Percentiles rank a stretch among this genome's conserved stretches.
These are phyloP conservation scores for Pomacea canaliculata DNA, from an alignment of 2,888 invertebrate genomes.

Conservation along the genomic window DNA sequence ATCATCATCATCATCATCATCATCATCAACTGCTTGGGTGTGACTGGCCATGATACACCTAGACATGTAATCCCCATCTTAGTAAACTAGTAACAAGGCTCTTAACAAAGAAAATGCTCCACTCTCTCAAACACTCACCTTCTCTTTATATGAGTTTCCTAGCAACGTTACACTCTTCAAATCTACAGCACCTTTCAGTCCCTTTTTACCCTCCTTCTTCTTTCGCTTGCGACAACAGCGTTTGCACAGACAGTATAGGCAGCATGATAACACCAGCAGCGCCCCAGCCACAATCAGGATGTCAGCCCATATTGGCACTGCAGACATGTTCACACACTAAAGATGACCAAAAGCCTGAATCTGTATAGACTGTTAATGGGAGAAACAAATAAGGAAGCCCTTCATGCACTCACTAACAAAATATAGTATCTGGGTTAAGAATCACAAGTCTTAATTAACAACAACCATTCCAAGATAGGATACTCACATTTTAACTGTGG, in stretches of 20 bases:
- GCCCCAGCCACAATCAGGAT: slow-evolving; percentile 64
- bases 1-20: no score
- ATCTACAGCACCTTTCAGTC: slow-evolving; percentile 78
- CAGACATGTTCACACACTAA: background rate
- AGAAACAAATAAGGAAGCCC: no score
- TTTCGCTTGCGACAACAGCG: slow-evolving; percentile 66
- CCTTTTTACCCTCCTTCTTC: slow-evolving; percentile 78
- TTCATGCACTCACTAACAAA: no score
- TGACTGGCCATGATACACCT: no score
- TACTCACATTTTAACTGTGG: no score
- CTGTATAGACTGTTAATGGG: background rate
- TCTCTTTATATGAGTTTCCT: slow-evolving; percentile 97
- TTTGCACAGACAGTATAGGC: slow-evolving; percentile 66
- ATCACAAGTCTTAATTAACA: no score
- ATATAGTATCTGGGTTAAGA: no score
- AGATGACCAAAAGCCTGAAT: background rate
- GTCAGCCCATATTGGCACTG: slow-evolving; percentile 68
- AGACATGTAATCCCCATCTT: no score
- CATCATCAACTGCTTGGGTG: no score
- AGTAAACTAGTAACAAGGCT: no score
- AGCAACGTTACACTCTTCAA: slow-evolving; percentile 95
- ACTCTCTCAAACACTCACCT: slow-evolving; percentile 76
- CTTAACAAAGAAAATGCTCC: no score
- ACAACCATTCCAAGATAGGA: no score
- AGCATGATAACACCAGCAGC: slow-evolving; percentile 62